Evolutionary conservation across 2,888 invertebrate species (phyloP).

Genomic region (Tenthredo amoena): DNA sequence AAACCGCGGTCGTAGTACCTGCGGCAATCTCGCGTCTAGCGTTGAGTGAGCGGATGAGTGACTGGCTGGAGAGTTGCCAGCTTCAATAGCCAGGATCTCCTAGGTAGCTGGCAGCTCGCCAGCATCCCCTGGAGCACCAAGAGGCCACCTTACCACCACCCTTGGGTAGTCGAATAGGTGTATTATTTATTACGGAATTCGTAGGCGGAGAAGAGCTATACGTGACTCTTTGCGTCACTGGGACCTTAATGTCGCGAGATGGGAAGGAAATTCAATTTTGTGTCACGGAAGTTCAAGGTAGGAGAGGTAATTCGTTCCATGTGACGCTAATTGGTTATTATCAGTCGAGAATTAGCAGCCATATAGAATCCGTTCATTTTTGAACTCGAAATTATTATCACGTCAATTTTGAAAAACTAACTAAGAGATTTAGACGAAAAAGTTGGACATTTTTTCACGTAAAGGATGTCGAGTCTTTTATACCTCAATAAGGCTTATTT

Average conservation of each 20-base stretch:
- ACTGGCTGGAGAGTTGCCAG: conserved; percentile 48
- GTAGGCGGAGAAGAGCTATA: background rate
- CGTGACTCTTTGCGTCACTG: conserved; percentile 21
- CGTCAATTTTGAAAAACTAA: background rate
- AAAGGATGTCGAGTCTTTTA: background rate
- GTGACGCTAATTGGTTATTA: conserved; percentile 25
- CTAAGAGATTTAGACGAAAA: background rate
- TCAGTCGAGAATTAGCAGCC: background rate
- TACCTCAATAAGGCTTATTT: background rate
- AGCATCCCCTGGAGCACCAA: conserved; percentile 18
- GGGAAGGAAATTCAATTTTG: conserved; percentile 12
- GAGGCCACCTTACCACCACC: conserved; percentile 5
- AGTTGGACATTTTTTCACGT: background rate
- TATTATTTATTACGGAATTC: conserved; percentile 34
- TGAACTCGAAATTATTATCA: background rate
- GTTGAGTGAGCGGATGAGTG: conserved; percentile 47
- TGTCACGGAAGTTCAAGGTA: conserved; percentile 23
- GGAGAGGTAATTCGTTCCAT: background rate
- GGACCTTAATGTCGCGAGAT: conserved; percentile 1
- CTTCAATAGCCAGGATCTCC: conserved; percentile 30
- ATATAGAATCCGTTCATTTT: background rate
- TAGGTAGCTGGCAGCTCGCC: conserved; percentile 31
- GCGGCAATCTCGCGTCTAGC: conserved; percentile 13
- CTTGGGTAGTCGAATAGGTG: background rate
- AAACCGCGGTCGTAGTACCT: background rate